Evolutionary conservation across 2,888 invertebrate genomes (phyloP).

Genomic region (Thyatira batis): DNA sequence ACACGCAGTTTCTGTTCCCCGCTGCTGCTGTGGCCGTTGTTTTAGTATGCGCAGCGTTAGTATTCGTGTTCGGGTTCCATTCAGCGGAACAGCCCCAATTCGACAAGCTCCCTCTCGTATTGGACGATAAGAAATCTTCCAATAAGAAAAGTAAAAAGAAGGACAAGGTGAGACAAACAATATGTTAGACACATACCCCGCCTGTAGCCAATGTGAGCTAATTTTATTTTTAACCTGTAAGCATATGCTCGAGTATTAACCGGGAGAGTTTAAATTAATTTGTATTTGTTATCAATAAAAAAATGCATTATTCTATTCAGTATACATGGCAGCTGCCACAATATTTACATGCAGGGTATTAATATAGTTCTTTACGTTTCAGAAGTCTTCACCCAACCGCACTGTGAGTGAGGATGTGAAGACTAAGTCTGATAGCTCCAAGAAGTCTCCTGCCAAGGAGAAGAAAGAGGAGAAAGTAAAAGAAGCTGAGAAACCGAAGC

Average conservation of each 20-base stretch:
- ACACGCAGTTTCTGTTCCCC: conserved; percentile 81
- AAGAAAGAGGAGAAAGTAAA: conserved; percentile 82
- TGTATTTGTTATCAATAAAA: conserved; percentile 1
- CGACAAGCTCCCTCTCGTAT: conserved; percentile 84
- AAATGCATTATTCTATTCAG: conserved; percentile 4
- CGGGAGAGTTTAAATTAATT: conserved; percentile 38
- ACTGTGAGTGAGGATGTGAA: conserved; percentile 81
- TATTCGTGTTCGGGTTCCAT: conserved; percentile 91
- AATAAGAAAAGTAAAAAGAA: conserved; percentile 87
- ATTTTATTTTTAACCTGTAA: conserved; percentile 79
- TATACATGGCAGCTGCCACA: conserved; percentile 11
- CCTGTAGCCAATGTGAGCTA: conserved; percentile 56
- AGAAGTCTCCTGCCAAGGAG: conserved; percentile 80
- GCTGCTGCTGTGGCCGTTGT: conserved; percentile 84
- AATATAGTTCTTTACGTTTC: conserved; percentile 28
- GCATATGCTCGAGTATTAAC: conserved; percentile 60
- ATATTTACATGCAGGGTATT: conserved; percentile 5
- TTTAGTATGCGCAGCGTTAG: conserved; percentile 87
- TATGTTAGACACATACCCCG: conserved; percentile 41
- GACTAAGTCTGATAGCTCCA: conserved; percentile 82
- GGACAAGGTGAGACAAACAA: conserved; percentile 83
- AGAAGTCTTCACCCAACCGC: conserved; percentile 85
- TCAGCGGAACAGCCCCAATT: conserved; percentile 91
- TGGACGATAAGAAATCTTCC: conserved; percentile 86
- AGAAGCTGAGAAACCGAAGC: conserved; percentile 77